phyloP scores from a whole-genome alignment of 2,113 vertebrate species.

The Pteronura brasiliensis region DNA sequence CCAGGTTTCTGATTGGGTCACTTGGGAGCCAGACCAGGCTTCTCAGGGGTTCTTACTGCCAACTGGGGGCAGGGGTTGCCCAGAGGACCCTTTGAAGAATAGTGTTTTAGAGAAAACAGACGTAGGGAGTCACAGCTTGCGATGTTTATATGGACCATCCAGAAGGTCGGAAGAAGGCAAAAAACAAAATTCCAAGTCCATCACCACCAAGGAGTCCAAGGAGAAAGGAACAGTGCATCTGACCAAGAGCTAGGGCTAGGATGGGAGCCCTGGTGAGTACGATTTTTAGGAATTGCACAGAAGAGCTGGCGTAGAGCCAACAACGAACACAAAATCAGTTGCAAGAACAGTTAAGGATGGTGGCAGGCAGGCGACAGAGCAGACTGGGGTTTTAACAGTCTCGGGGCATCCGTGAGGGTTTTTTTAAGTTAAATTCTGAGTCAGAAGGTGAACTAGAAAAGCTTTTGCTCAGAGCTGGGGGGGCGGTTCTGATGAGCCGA shows the following conservation, averaged over 20 bases:
- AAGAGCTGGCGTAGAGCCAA: not conserved
- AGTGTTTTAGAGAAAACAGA: not conserved
- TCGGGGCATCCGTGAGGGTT: not conserved
- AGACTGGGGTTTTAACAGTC: not conserved
- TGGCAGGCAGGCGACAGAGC: not conserved
- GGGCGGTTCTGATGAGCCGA: not conserved
- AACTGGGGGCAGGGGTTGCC: too few relatives aligned
- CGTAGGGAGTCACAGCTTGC: not conserved
- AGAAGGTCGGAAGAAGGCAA: not conserved
- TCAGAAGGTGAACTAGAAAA: not conserved
- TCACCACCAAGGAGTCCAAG: not conserved
- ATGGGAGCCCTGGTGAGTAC: not conserved
- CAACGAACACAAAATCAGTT: not conserved
- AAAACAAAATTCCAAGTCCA: conserved; percentile 15
- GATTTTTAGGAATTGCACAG: not conserved
- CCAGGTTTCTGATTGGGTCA: not conserved
- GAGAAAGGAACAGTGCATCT: not conserved
- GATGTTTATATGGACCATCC: not conserved
- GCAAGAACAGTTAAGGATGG: not conserved
- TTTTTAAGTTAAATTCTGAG: conserved; percentile 22
- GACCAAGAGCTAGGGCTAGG: not conserved
- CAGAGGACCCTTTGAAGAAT: not conserved
- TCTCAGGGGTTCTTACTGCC: not conserved
- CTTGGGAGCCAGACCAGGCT: not conserved
- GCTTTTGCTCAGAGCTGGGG: not conserved